These are phyloP conservation scores for Schizothorax lantsangensis DNA, from an alignment of 2,797 vertebrate genomes.

Conservation along the genomic window DNA sequence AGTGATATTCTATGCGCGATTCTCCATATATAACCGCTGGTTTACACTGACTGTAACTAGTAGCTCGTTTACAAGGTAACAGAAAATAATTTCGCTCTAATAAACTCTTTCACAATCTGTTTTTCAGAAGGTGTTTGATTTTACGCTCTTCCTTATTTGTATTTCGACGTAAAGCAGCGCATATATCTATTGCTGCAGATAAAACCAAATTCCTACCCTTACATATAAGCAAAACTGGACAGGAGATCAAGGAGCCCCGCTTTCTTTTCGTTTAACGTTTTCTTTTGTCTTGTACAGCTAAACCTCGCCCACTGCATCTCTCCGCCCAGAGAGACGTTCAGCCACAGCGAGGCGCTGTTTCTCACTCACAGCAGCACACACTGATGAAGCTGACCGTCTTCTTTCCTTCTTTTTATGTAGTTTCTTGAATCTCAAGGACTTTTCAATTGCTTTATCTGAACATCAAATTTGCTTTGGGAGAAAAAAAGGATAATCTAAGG, in stretches of 20 bases:
- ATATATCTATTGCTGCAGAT: not conserved
- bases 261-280: conserved; percentile 44
- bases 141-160: not conserved
- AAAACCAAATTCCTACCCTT: not conserved
- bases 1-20: not conserved
- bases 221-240: not conserved
- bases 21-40: not conserved
- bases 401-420: too few relatives aligned
- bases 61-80: not conserved
- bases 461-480: not conserved
- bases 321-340: not conserved
- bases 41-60: not conserved
- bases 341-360: conserved; percentile 24
- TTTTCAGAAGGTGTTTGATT: not conserved
- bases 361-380: not conserved
- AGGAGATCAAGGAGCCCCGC: not conserved
- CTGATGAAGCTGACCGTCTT: not conserved
- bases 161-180: not conserved
- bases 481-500: not conserved
- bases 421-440: not conserved
- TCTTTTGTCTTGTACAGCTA: conserved; percentile 48
- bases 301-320: conserved; percentile 49
- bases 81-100: not conserved
- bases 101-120: not conserved
- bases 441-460: not conserved